phyloP scores from a whole-genome alignment of 2,113 vertebrate genomes.

The Stegastes partitus region DNA sequence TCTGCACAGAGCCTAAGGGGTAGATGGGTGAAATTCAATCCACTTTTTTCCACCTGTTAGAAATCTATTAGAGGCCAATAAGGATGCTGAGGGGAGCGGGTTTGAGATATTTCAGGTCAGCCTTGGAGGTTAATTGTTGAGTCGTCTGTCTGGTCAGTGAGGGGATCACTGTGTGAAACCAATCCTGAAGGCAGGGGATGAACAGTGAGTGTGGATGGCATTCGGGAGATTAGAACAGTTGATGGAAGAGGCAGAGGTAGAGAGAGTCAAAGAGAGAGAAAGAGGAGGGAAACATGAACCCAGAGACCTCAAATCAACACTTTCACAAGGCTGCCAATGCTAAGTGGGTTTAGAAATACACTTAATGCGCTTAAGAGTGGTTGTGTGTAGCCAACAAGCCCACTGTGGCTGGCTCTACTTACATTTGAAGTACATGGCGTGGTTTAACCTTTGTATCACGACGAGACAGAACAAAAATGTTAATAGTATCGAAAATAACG shows the following conservation, averaged over 20 bases:
- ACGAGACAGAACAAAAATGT: conserved; percentile 25
- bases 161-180: conserved; percentile 76
- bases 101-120: conserved; percentile 82
- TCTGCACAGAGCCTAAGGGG: conserved; percentile 47
- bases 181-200: conserved; percentile 74
- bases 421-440: conserved; percentile 42
- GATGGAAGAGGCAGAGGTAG: conserved; percentile 69
- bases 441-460: conserved; percentile 51
- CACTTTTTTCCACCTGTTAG: conserved; percentile 71
- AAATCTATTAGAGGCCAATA: conserved; percentile 80
- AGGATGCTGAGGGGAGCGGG: conserved; percentile 65
- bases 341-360: conserved; percentile 68
- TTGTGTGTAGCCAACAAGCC: conserved; percentile 56
- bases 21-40: conserved; percentile 70
- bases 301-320: conserved; percentile 66
- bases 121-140: conserved; percentile 83
- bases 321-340: conserved; percentile 59
- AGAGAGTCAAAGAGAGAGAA: conserved; percentile 27
- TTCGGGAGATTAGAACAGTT: conserved; percentile 77
- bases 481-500: conserved; percentile 12
- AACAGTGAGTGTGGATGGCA: conserved; percentile 69
- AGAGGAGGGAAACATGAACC: conserved; percentile 51
- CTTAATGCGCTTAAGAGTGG: conserved; percentile 56
- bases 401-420: conserved; percentile 29
- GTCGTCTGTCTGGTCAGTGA: conserved; percentile 78